Evolutionary conservation across 1,140 invertebrate genomes (phyloP).

Genomic region (Lasioglossum baleicum): DNA sequence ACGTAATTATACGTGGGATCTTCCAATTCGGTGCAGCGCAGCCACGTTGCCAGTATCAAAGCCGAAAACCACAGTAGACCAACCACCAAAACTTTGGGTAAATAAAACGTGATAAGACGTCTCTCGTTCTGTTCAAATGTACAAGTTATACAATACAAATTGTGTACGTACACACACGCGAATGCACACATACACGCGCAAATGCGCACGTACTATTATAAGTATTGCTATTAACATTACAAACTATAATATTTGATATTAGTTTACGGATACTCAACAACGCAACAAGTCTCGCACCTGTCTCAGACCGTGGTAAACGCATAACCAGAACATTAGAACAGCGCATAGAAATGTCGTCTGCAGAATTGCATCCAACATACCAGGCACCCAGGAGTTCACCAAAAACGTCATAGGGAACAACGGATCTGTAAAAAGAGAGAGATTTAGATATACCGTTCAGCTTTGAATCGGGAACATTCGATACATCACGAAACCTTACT

Average conservation of each 20-base stretch:
- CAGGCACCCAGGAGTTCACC: conserved; percentile 93
- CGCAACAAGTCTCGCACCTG: conserved; percentile 83
- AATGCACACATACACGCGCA: too few relatives aligned
- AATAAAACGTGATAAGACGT: conserved; percentile 91
- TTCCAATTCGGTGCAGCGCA: conserved; percentile 91
- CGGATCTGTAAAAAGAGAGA: conserved; percentile 86
- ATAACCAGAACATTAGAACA: conserved; percentile 95
- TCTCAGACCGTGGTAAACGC: conserved; percentile 95
- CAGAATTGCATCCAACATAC: conserved; percentile 93
- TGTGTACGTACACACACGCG: too few relatives aligned
- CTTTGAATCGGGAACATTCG: neutral
- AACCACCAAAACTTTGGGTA: conserved; percentile 94
- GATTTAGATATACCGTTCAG: neutral
- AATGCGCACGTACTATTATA: too few relatives aligned
- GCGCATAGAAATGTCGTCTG: conserved; percentile 94
- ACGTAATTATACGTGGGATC: conserved; percentile 97
- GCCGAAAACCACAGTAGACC: conserved; percentile 93
- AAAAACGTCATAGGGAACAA: conserved; percentile 95
- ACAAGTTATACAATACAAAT: neutral
- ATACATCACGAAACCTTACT: conserved; percentile 82
- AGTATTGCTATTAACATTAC: too few relatives aligned
- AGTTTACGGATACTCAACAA: too few relatives aligned
- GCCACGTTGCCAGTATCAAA: conserved; percentile 92
- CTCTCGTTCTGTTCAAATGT: conserved; percentile 87
- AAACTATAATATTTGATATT: too few relatives aligned